phyloP scores from a whole-genome alignment of 2,888 invertebrate species.

The Brachylomia viminalis region DNA sequence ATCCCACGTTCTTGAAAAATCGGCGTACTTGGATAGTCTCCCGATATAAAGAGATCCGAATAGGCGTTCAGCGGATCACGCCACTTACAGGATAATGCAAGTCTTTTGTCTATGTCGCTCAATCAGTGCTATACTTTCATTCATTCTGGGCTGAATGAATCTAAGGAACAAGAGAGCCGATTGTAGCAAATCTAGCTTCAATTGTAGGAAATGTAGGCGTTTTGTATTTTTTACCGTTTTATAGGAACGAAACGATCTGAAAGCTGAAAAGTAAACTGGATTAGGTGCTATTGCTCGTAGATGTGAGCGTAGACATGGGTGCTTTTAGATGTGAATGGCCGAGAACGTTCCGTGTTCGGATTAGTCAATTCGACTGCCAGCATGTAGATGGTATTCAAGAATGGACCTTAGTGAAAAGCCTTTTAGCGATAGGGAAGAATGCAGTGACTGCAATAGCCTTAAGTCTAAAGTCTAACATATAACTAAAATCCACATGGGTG shows the following conservation, averaged over 20 bases:
- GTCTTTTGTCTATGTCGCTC: slow-evolving; percentile 81
- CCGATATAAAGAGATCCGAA: slow-evolving; percentile 79
- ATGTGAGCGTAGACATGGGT: slow-evolving; percentile 55
- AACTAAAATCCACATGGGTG: neutral
- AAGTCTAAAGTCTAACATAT: neutral
- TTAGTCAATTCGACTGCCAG: slow-evolving; percentile 37
- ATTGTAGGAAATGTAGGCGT: slow-evolving; percentile 62
- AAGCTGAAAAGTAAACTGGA: slow-evolving; percentile 62
- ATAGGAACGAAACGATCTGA: slow-evolving; percentile 47
- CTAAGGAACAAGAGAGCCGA: slow-evolving; percentile 71
- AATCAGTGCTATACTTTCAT: slow-evolving; percentile 76
- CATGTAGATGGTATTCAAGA: slow-evolving; percentile 37
- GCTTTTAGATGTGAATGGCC: slow-evolving; percentile 55
- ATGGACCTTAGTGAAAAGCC: slow-evolving; percentile 24
- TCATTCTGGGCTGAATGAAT: slow-evolving; percentile 73
- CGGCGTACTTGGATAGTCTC: slow-evolving; percentile 74
- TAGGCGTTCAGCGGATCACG: slow-evolving; percentile 77
- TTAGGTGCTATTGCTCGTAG: slow-evolving; percentile 53
- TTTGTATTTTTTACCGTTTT: slow-evolving; percentile 66
- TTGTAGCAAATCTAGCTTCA: slow-evolving; percentile 67
- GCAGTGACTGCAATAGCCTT: slow-evolving; percentile 5
- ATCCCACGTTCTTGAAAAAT: slow-evolving; percentile 76
- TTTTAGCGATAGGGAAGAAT: neutral
- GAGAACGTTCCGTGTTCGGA: slow-evolving; percentile 48
- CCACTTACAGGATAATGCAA: slow-evolving; percentile 80